phyloP scores from a whole-genome alignment of 2,797 vertebrate species.

The Malacoraja senta region DNA sequence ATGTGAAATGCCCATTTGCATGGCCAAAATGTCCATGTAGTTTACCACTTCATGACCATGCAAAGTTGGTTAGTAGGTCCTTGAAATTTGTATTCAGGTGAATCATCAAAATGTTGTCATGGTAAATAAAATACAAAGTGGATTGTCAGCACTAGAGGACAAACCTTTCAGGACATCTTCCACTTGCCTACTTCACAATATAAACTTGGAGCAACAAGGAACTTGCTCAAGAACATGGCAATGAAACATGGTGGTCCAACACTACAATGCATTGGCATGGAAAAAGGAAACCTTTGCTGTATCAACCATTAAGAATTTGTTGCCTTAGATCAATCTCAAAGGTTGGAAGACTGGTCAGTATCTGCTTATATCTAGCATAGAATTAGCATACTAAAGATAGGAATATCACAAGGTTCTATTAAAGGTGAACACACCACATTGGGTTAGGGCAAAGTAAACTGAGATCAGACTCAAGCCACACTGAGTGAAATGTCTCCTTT shows the following conservation, averaged over 20 bases:
- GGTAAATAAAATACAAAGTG: background rate
- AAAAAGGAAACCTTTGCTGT: background rate
- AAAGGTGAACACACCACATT: background rate
- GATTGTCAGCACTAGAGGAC: background rate
- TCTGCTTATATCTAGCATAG: background rate
- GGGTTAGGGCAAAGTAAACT: background rate
- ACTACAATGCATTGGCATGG: background rate
- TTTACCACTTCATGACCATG: constrained; percentile 5
- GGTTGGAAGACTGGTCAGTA: background rate
- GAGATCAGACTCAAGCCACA: background rate
- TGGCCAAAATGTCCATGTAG: background rate
- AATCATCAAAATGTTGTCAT: background rate
- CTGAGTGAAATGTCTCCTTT: background rate
- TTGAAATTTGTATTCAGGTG: background rate
- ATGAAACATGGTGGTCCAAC: background rate
- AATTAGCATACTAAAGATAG: background rate
- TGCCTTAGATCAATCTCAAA: background rate
- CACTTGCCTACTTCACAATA: background rate
- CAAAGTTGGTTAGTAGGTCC: background rate
- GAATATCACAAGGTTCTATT: background rate
- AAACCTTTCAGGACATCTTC: background rate
- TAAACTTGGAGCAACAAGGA: background rate
- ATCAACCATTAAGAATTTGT: background rate
- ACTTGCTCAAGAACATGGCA: no score
- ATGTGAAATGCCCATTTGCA: background rate